phyloP scores from a whole-genome alignment of 2,113 vertebrate species.

The Lamprotornis superbus region DNA sequence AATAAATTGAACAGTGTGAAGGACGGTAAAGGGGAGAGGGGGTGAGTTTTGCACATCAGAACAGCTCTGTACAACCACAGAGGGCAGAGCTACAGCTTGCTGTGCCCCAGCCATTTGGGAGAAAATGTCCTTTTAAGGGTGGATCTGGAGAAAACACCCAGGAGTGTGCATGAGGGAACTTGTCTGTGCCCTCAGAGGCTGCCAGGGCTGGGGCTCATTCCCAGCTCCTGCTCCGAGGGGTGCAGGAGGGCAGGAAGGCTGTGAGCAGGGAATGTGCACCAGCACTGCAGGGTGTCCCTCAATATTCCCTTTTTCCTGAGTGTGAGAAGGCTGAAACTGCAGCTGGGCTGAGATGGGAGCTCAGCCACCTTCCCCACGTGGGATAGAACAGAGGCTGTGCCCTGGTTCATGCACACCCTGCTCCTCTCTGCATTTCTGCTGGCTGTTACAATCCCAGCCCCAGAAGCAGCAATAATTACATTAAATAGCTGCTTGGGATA shows the following conservation, averaged over 20 bases:
- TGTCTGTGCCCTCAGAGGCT: background rate
- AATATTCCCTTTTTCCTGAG: background rate
- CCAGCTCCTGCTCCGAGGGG: background rate
- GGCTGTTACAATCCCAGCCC: background rate
- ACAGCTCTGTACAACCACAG: background rate
- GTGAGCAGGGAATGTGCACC: accelerated
- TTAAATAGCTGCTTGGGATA: background rate
- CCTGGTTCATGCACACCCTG: background rate
- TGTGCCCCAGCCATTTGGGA: background rate
- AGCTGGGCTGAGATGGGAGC: background rate
- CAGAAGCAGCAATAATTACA: background rate
- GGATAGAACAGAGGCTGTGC: background rate
- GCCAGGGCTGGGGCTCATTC: background rate
- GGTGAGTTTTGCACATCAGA: background rate
- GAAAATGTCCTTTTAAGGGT: background rate
- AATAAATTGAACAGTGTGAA: background rate
- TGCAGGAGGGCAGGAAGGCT: background rate
- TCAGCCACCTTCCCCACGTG: accelerated
- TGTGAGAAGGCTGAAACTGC: background rate
- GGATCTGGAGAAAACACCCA: background rate
- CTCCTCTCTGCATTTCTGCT: background rate
- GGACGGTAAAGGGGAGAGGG: background rate
- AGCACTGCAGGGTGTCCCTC: background rate
- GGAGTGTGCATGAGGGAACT: background rate
- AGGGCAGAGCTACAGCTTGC: background rate